Conservation (phyloP, 2,888 invertebrate genomes). For the Sylvicola cinctus region DNA sequence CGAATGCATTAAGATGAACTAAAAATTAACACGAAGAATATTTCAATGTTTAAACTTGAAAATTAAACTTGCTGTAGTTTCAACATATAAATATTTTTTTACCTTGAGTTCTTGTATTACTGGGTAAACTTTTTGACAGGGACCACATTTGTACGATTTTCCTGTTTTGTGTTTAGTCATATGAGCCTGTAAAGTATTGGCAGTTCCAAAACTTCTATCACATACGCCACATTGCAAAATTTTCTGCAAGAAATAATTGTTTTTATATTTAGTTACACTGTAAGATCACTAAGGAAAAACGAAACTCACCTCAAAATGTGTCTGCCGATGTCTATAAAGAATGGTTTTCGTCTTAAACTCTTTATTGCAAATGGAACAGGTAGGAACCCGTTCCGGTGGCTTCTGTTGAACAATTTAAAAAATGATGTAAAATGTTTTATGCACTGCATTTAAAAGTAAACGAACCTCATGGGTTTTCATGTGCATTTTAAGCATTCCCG, state of each 20-base stretch:
- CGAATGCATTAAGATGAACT: too few species aligned
- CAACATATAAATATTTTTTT: constrained; percentile 5
- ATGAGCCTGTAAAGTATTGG: constrained; percentile 29
- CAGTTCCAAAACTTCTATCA: constrained; percentile 30
- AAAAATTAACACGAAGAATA: too few species aligned
- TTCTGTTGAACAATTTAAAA: constrained; percentile 11
- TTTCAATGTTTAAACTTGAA: too few species aligned
- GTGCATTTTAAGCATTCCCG: constrained; percentile 43
- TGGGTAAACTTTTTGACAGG: constrained; percentile 34
- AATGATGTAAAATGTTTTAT: neutral
- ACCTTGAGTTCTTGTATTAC: constrained; percentile 36
- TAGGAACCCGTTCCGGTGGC: constrained; percentile 33
- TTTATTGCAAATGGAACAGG: constrained; percentile 37
- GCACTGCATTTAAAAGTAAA: neutral
- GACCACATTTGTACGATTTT: constrained; percentile 25
- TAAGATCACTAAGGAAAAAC: neutral
- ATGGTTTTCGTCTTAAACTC: constrained; percentile 37
- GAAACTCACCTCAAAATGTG: constrained; percentile 29
- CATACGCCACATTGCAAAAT: constrained; percentile 29
- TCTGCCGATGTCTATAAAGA: constrained; percentile 37
- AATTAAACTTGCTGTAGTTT: too few species aligned
- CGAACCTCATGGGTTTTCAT: constrained; percentile 36
- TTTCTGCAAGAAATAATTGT: constrained; percentile 13
- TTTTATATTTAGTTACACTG: neutral
- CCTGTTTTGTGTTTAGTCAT: constrained; percentile 31